Base-by-base conservation (phyloP, 2,888 invertebrate genomes). In the Erynnis tages region DNA sequence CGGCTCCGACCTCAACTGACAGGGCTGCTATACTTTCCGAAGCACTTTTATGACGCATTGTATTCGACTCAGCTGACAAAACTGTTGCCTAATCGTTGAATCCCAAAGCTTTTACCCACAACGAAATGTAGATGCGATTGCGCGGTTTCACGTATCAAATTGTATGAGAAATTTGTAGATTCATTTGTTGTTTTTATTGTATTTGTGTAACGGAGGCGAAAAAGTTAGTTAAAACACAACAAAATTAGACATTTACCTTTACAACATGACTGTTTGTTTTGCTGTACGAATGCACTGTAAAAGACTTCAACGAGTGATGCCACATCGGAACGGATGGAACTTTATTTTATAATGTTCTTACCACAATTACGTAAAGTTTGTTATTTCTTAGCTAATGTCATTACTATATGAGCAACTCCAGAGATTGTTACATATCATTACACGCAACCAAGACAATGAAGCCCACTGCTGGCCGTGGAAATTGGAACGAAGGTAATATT, bases 11-110 rank as follows among this genome's bases (percentile, higher is more conserved):
- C 80, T 82, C 79, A 73, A 78, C 77, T 75, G 40, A 16, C 34
- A 85, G 87, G 87, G 85, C 75, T 84, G 84, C 65, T 69, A 8
- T 29, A 69, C 70, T 76, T 73, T 69, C 66, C 67, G 67, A 66
- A 76, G 66, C 65, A 68, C 54, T 73, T 82, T 83, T 80, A 85
- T 75, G 71, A 72, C 58, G 68, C 79, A 87, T 87, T 88, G 87
- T 88, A 77, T 79, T 49, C 11, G 14, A 13, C 11, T 4, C 23
- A 13, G 25, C 32, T 49, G 34, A 41, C 32, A 41, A 75, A 72
- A 67, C 68, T 69, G 66, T 79, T 77, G 71, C 73, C 65, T 67
- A 79, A 81, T 66, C 34, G 19, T 25, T 21, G 35, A 27, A 43
- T 49, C 40, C 32, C 61, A 71, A 75, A 65, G 57, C 60, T 62